Base-by-base conservation (phyloP, 2,888 invertebrate genomes). In the Drosophila peninsularis region DNA sequence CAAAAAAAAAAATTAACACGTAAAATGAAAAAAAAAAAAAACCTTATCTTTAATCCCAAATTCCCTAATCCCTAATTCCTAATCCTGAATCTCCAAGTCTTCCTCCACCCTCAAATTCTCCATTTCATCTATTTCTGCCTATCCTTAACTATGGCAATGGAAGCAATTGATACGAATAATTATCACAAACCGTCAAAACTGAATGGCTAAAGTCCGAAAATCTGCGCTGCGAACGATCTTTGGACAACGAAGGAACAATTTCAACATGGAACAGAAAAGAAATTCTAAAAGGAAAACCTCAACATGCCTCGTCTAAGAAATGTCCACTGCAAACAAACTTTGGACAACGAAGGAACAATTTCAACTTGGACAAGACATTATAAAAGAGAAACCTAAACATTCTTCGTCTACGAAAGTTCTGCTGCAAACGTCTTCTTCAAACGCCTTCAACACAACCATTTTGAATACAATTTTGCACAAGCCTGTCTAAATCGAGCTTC, bases 1-100 rank as follows among this genome's bases (percentile, higher is more conserved):
- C 5, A 7, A 17, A 39, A n/a, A 41, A 5, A 21, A 21, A 21
- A 13, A 2, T 19, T 10, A 4, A 5, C 1, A 47, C 1, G 45
- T 47, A 47, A 47, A 47, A 47, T 32, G 2, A 13, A 30, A 47
- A 32, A 47, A 45, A 47, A 47, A 47, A 47, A 24, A 21, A 5
- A 5, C 36, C 50, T 14, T 1, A 21, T n/a, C 50, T 50, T 4
- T 42, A 14, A 14, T n/a, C n/a, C n/a, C n/a, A n/a, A n/a, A n/a
- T n/a, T n/a, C 13, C 9, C 17, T 21, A n/a, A n/a, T n/a, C n/a
- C n/a, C 4, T 3, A 6, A 24, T 7, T 36, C 3, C 11, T n/a
- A n/a, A n/a, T n/a, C n/a, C n/a, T n/a, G n/a, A n/a, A n/a, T n/a
- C n/a, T n/a, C n/a, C n/a, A n/a, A n/a, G n/a, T n/a, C n/a, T n/a